These are phyloP conservation scores for Smittia aterrima DNA, from an alignment of 2,888 invertebrate species.

Conservation along the genomic window DNA sequence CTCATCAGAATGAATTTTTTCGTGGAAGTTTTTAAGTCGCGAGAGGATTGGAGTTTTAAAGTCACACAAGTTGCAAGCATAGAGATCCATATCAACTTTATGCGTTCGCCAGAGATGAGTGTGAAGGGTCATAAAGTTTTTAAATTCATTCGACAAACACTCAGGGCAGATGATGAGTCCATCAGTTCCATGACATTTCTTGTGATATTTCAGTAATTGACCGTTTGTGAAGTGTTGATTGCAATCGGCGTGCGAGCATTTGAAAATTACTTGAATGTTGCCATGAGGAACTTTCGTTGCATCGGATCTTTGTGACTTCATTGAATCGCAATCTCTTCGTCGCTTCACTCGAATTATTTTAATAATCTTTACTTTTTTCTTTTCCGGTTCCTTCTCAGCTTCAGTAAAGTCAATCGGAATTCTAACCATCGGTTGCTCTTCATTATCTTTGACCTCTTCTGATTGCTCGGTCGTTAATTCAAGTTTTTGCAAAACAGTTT, in stretches of 20 bases:
- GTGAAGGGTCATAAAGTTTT: slow-evolving; percentile 66
- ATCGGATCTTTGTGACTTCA: neutral
- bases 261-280: slow-evolving; percentile 27
- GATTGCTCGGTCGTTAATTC: neutral
- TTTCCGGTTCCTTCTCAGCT: neutral
- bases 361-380: slow-evolving; percentile 33
- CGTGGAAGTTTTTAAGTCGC: slow-evolving; percentile 70
- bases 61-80: slow-evolving; percentile 70
- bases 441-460: neutral
- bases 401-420: slow-evolving; percentile 15
- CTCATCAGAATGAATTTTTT: slow-evolving; percentile 69
- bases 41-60: slow-evolving; percentile 71
- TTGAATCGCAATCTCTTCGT: too few relatives aligned
- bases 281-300: too few relatives aligned
- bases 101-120: slow-evolving; percentile 79
- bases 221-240: neutral
- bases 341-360: slow-evolving; percentile 29
- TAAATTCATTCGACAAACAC: slow-evolving; percentile 58
- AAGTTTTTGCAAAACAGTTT: neutral
- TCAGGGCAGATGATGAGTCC: slow-evolving; percentile 61
- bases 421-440: slow-evolving; percentile 28
- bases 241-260: slow-evolving; percentile 23
- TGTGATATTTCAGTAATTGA: slow-evolving; percentile 57
- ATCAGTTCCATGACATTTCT: slow-evolving; percentile 60
- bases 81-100: slow-evolving; percentile 74